These are phyloP conservation scores for Drusus annulatus DNA, from an alignment of 1,140 invertebrate species.

Conservation along the genomic window DNA sequence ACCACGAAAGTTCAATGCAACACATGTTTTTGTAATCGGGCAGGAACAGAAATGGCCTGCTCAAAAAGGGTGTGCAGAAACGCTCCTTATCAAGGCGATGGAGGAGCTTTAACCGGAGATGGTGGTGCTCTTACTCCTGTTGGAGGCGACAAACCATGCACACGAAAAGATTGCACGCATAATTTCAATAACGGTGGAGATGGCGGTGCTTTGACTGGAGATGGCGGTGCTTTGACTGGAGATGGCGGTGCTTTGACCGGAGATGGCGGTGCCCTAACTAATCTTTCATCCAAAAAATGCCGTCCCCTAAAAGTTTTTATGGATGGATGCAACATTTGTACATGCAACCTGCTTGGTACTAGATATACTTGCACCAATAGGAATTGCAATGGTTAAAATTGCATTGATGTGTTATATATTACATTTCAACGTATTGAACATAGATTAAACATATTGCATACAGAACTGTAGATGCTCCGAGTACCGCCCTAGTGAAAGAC, in stretches of 20 bases:
- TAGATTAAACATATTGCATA: too few relatives aligned
- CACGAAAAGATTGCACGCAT: neutral
- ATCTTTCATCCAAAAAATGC: neutral
- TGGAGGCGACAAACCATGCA: too few relatives aligned
- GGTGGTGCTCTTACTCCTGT: too few relatives aligned
- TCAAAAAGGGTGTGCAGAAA: neutral
- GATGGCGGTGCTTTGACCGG: conserved; percentile 1
- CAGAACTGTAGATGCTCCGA: too few relatives aligned
- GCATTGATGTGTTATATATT: too few relatives aligned
- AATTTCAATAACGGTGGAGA: neutral
- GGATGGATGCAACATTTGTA: neutral
- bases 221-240: neutral
- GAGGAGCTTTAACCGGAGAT: neutral
- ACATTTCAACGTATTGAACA: too few relatives aligned
- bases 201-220: neutral
- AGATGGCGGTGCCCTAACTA: neutral
- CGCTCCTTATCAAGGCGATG: neutral
- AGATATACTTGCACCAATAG: neutral
- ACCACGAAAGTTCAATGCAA: neutral
- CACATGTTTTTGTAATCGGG: neutral
- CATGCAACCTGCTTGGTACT: neutral
- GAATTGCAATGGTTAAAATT: neutral
- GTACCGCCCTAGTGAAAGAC: too few relatives aligned
- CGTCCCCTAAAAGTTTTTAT: neutral
- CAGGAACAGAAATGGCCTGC: neutral